Evolutionary conservation across 2,888 invertebrate genomes (phyloP).

Genomic region (Odiellus spinosus): DNA sequence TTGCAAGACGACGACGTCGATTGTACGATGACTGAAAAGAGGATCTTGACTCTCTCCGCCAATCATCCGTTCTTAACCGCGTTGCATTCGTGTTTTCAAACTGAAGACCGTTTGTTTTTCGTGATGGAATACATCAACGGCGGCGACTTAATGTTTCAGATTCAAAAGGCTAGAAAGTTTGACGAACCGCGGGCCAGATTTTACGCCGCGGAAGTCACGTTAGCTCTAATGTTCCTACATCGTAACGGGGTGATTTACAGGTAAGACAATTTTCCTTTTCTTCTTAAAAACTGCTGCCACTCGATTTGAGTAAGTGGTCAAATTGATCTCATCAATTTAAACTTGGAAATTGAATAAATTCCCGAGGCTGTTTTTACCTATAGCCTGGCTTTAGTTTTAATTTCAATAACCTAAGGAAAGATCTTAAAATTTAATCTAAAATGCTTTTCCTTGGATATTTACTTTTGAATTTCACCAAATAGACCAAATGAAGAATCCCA

Average conservation of each 20-base stretch:
- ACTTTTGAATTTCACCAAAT: too few species aligned
- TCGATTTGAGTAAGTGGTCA: neutral
- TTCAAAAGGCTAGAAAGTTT: constrained; percentile 92
- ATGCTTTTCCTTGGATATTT: too few species aligned
- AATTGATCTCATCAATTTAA: too few species aligned
- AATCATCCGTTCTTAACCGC: constrained; percentile 96
- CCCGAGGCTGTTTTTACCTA: too few species aligned
- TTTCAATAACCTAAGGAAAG: too few species aligned
- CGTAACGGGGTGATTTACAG: constrained; percentile 91
- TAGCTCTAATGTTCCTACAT: constrained; percentile 94
- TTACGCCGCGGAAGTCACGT: constrained; percentile 96
- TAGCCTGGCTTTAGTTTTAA: too few species aligned
- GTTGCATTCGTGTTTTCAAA: constrained; percentile 93
- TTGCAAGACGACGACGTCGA: constrained; percentile 98
- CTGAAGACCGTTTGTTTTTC: constrained; percentile 87
- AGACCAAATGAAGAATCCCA: too few species aligned
- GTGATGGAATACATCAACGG: constrained; percentile 99
- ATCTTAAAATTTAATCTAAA: too few species aligned
- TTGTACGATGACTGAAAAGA: constrained; percentile 96
- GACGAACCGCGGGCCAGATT: constrained; percentile 86
- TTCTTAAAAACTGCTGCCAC: neutral
- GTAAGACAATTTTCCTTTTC: constrained; percentile 1
- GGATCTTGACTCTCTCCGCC: constrained; percentile 87
- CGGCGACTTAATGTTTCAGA: constrained; percentile 98
- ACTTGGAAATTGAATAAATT: too few species aligned